These are phyloP conservation scores for Drosophila austrosaltans DNA, from an alignment of 2,888 invertebrate genomes.

Conservation along the genomic window DNA sequence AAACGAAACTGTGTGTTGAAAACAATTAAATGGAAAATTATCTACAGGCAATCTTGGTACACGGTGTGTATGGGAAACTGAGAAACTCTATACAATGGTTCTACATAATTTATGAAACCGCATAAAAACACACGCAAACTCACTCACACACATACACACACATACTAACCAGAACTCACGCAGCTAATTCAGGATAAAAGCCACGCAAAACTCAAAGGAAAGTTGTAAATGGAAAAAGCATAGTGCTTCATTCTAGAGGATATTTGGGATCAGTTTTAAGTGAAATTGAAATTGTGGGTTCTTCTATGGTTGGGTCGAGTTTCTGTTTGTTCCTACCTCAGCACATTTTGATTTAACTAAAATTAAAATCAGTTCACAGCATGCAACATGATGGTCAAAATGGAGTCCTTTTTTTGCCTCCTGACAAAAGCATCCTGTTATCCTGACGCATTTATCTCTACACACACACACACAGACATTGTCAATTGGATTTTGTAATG, in stretches of 20 bases:
- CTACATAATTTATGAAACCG: constrained; percentile 62
- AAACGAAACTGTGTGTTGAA: constrained; percentile 30
- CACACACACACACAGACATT: constrained; percentile 27
- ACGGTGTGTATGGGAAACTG: constrained; percentile 19
- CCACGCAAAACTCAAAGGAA: constrained; percentile 11
- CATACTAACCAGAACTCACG: constrained; percentile 21
- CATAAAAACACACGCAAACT: no score
- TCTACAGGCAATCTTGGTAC: constrained; percentile 30
- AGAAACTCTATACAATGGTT: constrained; percentile 17
- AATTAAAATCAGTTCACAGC: constrained; percentile 57
- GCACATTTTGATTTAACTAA: constrained; percentile 58
- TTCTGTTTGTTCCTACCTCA: constrained; percentile 27
- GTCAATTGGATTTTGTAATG: constrained; percentile 50
- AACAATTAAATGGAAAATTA: constrained; percentile 45
- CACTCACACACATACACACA: constrained; percentile 7
- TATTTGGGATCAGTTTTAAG: constrained; percentile 24
- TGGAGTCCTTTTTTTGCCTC: no score
- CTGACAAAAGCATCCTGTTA: constrained; percentile 34
- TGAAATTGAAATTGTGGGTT: constrained; percentile 10
- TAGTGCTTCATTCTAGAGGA: constrained; percentile 1
- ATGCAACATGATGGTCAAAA: background rate
- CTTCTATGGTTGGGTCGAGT: constrained; percentile 18
- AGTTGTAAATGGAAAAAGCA: constrained; percentile 9
- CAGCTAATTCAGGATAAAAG: constrained; percentile 19
- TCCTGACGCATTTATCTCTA: constrained; percentile 64